phyloP scores from a whole-genome alignment of 2,113 vertebrate species.

The Bos indicus region DNA sequence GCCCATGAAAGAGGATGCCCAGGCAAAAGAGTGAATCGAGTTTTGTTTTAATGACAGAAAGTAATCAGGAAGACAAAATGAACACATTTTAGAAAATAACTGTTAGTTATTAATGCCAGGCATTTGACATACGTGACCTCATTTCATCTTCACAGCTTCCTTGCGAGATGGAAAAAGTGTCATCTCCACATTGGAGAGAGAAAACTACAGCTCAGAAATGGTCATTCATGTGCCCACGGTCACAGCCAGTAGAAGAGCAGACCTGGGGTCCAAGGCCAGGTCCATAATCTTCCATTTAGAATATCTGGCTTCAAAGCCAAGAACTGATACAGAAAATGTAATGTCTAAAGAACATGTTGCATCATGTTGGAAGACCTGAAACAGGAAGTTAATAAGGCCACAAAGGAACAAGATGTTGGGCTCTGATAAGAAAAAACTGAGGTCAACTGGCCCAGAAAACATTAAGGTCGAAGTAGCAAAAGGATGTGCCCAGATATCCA shows the following conservation, averaged over 20 bases:
- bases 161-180: not conserved
- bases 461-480: not conserved
- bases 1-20: not conserved
- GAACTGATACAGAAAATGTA: not conserved
- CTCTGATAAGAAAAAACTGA: not conserved
- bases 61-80: not conserved
- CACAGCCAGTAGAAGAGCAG: not conserved
- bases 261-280: not conserved
- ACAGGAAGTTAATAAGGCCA: not conserved
- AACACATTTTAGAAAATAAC: not conserved
- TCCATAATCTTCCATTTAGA: not conserved
- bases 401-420: not conserved
- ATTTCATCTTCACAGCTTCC: not conserved
- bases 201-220: not conserved
- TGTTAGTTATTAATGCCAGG: not conserved
- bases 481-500: not conserved
- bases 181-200: not conserved
- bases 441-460: not conserved
- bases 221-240: not conserved
- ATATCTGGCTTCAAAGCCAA: not conserved
- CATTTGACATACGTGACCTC: not conserved
- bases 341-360: not conserved
- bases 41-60: constrained; percentile 21
- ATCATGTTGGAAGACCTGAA: not conserved
- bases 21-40: not conserved